Evolutionary conservation across 2,797 vertebrate genomes (phyloP).

Genomic region (Staurois parvus): DNA sequence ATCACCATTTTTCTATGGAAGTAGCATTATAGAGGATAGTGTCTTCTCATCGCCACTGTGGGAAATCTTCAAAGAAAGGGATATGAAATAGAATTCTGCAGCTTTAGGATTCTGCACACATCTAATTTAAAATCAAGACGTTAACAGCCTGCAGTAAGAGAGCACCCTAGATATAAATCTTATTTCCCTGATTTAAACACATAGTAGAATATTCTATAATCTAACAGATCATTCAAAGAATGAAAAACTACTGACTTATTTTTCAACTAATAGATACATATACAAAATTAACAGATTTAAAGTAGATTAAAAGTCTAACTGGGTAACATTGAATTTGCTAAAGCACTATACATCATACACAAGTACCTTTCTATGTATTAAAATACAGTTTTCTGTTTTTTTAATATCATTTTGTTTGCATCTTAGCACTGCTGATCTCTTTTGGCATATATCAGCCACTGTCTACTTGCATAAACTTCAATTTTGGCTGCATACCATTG

Average conservation of each 20-base stretch:
- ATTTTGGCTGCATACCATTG: too few species aligned
- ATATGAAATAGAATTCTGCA: not conserved
- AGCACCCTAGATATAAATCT: not conserved
- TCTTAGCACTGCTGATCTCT: too few species aligned
- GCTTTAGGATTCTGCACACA: constrained; percentile 13
- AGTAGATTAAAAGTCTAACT: not conserved
- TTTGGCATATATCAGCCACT: too few species aligned
- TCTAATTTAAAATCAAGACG: constrained; percentile 11
- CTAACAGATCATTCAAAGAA: not conserved
- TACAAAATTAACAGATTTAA: not conserved
- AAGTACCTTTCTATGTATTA: too few species aligned
- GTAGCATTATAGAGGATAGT: not conserved
- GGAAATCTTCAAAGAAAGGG: not conserved
- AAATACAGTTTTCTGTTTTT: too few species aligned
- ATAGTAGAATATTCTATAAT: not conserved
- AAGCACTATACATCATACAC: too few species aligned
- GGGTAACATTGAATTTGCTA: too few species aligned
- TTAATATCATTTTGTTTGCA: too few species aligned
- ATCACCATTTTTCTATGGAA: not conserved
- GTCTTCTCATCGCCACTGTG: not conserved
- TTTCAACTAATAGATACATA: not conserved
- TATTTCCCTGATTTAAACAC: not conserved
- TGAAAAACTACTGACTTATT: too few species aligned
- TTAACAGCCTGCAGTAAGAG: constrained; percentile 6
- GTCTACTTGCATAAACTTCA: too few species aligned